Conservation (phyloP, 2,888 invertebrate genomes). For the Cacoxenus indagator region DNA sequence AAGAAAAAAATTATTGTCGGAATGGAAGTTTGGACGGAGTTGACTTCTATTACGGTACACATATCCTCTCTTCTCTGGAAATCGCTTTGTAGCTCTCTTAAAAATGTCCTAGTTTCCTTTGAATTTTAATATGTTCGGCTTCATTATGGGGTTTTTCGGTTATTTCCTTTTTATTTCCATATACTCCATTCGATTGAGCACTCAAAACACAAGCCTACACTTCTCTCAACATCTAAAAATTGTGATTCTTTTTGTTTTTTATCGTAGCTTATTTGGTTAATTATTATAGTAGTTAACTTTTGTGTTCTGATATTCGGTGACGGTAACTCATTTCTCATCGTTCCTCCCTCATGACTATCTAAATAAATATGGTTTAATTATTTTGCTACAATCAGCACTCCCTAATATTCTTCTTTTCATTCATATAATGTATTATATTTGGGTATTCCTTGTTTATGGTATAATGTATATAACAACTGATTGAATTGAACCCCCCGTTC, state of each 20-base stretch:
- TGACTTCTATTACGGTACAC: neutral
- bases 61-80: neutral
- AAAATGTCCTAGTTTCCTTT: neutral
- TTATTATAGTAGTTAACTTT: neutral
- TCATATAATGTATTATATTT: neutral
- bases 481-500: slow-evolving; percentile 24
- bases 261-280: neutral
- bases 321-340: neutral
- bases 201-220: too few species aligned
- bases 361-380: neutral
- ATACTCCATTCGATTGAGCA: too few species aligned
- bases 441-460: neutral
- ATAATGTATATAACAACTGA: neutral
- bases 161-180: neutral
- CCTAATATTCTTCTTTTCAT: neutral
- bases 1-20: too few species aligned
- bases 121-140: neutral
- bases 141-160: neutral
- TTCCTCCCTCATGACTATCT: neutral
- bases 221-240: neutral
- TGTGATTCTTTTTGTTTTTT: neutral
- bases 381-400: neutral
- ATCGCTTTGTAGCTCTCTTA: slow-evolving; percentile 9
- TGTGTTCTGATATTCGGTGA: neutral
- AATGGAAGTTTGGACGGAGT: too few species aligned